Percentiles rank a stretch among this genome's conserved stretches.
Conservation (phyloP, 2,797 vertebrate species). For the Catostomus latipinnis region DNA sequence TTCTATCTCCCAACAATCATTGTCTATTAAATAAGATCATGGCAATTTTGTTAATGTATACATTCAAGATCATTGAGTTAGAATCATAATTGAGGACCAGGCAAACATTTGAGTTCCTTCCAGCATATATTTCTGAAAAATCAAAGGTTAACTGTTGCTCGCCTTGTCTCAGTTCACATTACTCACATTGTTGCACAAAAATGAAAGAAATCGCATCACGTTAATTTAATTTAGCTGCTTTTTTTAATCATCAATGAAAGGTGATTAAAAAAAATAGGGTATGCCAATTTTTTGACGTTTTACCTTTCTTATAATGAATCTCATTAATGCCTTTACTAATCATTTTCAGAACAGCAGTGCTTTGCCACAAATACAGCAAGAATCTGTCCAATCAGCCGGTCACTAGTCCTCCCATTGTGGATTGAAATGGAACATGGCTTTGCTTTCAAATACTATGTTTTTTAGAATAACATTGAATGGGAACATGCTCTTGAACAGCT, state of each 20-base stretch:
- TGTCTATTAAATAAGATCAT: constrained; percentile 34
- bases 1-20: not conserved
- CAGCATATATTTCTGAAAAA: constrained; percentile 2
- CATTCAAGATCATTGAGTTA: constrained; percentile 31
- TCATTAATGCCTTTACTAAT: constrained; percentile 22
- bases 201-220: not conserved
- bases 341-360: constrained; percentile 14
- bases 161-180: not conserved
- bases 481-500: constrained; percentile 37
- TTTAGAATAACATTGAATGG: constrained; percentile 28
- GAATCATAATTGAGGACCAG: constrained; percentile 9
- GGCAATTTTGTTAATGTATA: constrained; percentile 7
- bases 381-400: constrained; percentile 25
- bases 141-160: not conserved
- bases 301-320: not conserved
- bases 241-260: constrained; percentile 16
- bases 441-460: constrained; percentile 21
- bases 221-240: constrained; percentile 21
- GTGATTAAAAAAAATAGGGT: not conserved
- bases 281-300: constrained; percentile 8
- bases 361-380: constrained; percentile 4
- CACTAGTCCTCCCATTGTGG: constrained; percentile 32
- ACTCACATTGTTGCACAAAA: constrained; percentile 24
- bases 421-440: constrained; percentile 47
- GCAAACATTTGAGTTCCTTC: constrained; percentile 3